Base-by-base conservation (phyloP, 2,113 vertebrate genomes). In the Ceyx margarethae region DNA sequence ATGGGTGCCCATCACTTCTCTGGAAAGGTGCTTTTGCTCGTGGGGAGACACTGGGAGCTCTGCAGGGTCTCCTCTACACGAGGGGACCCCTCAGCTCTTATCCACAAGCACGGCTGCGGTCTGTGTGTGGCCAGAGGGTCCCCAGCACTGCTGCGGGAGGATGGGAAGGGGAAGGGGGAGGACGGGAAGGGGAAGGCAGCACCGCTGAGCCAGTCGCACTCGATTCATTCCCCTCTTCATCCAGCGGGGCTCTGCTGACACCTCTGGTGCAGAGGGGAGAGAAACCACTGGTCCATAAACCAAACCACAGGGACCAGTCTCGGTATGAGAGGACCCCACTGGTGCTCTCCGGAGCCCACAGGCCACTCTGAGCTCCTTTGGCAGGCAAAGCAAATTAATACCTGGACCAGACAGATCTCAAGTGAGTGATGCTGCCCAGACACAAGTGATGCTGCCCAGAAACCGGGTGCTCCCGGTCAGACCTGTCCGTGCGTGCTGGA, bases 291-390 rank as follows among this genome's bases (percentile, higher is more conserved):
- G 5, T 8, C 79, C 31, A 2, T 3, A 7, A 67, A 67, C 13
- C 29, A n/a, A 60, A 45, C 29, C 5, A 0, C 0, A 2, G 17
- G n/a, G n/a, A 48, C 4, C 37, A 22, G 37, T 66, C 76, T 76
- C 2, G 1, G 56, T 3, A 0, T 2, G 1, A 7, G 28, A 33
- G 42, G 57, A 67, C 6, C 13, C 29, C 8, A 0, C 0, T 1
- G 87, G 12, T 4, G 15, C 6, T 51, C 17, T 51, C 0, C 10
- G 28, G 35, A 51, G 23, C 17, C 35, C 54, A 1, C 8, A 4
- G 20, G 46, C 60, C 65, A 25, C 5, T 0, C 5, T 3, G 2
- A 1, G 5, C 45, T 19, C 8, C 33, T 3, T 3, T 4, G 35
- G 5, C 28, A 35, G 53, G 54, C 2, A 40, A 43, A 67, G n/a